phyloP scores from a whole-genome alignment of 30 jellyfish, hydroid and myxozoan genomes.

The Morbakka virulenta region DNA sequence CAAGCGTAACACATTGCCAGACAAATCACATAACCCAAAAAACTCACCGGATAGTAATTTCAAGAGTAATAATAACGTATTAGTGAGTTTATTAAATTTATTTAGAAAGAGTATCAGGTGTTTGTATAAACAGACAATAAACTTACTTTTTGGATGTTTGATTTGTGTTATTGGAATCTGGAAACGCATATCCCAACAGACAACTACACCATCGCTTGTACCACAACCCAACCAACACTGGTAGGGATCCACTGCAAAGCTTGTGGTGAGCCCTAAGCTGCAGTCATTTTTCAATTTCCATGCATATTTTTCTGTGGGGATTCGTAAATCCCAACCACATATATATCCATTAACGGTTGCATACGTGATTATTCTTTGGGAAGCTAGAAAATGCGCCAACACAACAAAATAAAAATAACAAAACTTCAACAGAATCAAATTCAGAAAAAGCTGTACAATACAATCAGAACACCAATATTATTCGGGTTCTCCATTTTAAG shows the following conservation, averaged over 20 bases:
- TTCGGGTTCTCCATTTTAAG: background rate
- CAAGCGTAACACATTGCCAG: too few species aligned
- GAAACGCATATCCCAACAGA: constrained; percentile 97
- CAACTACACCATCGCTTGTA: constrained; percentile 90
- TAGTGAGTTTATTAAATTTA: too few species aligned
- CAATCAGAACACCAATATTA: background rate
- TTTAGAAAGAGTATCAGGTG: too few species aligned
- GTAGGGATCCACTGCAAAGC: constrained; percentile 86
- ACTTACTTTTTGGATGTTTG: constrained; percentile 83
- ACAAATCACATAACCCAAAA: too few species aligned
- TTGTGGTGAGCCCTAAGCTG: constrained; percentile 79
- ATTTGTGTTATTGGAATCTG: constrained; percentile 89
- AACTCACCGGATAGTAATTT: too few species aligned
- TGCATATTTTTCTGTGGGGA: constrained; percentile 77
- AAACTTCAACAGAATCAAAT: background rate
- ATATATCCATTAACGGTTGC: constrained; percentile 96
- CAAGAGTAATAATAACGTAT: too few species aligned
- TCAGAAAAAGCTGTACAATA: background rate
- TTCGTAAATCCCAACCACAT: constrained; percentile 98
- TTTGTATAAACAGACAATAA: too few species aligned
- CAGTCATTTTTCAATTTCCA: constrained; percentile 87
- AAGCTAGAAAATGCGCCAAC: constrained; percentile 40
- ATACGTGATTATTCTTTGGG: constrained; percentile 72
- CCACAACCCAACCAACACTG: constrained; percentile 98
- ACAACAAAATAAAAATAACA: background rate